phyloP scores from a whole-genome alignment of 2,113 vertebrate genomes.

The Campylomormyrus tamandua region DNA sequence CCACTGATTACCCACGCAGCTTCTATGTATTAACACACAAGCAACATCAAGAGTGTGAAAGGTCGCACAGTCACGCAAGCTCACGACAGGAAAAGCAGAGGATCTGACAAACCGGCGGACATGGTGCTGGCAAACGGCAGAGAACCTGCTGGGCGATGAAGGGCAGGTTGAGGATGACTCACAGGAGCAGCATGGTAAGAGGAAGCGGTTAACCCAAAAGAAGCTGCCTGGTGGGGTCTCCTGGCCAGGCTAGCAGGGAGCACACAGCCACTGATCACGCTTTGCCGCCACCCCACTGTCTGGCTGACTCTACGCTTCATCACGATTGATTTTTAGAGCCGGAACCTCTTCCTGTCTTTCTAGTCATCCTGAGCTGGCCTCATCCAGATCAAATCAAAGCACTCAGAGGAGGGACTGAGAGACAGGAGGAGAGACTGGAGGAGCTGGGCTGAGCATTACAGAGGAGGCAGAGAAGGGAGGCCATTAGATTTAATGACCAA shows the following conservation, averaged over 20 bases:
- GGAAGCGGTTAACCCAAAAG: not conserved
- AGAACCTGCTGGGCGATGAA: not conserved
- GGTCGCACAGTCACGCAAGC: not conserved
- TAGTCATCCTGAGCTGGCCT: constrained; percentile 63
- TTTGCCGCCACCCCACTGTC: constrained; percentile 61
- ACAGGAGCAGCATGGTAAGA: not conserved
- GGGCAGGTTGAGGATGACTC: not conserved
- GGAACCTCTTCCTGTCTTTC: constrained; percentile 49
- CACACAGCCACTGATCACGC: constrained; percentile 7
- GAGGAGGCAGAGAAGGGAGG: constrained; percentile 42
- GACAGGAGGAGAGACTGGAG: constrained; percentile 39
- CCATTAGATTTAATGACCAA: constrained; percentile 39
- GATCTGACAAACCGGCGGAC: not conserved
- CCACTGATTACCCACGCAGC: not conserved
- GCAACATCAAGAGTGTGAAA: not conserved
- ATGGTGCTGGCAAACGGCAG: not conserved
- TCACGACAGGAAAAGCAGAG: not conserved
- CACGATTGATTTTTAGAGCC: constrained; percentile 20
- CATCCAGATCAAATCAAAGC: constrained; percentile 60
- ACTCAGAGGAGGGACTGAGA: constrained; percentile 60
- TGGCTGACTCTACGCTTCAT: constrained; percentile 62
- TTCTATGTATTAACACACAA: not conserved
- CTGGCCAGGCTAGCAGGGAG: not conserved
- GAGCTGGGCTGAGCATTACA: constrained; percentile 43
- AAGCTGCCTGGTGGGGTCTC: not conserved